Evolutionary conservation across 2,888 invertebrate species (phyloP).

Genomic region (Rhyacophila evoluta): DNA sequence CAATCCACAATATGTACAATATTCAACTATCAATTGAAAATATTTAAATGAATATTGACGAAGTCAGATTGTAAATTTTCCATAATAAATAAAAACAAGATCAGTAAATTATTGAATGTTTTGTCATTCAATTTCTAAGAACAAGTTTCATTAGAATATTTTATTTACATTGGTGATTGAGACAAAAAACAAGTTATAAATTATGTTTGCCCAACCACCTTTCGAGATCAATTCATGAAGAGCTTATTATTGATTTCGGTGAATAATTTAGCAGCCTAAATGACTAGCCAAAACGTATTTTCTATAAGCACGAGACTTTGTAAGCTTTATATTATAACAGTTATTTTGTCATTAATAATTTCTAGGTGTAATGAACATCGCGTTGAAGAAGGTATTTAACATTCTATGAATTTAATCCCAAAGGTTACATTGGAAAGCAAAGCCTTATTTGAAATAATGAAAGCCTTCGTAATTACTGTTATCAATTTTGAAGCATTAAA

Average conservation of each 20-base stretch:
- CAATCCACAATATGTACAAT: too few relatives aligned
- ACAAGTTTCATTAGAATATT: too few relatives aligned
- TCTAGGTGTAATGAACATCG: slow-evolving; percentile 10
- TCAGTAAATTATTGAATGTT: too few relatives aligned
- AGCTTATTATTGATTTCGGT: not conserved
- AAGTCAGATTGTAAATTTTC: too few relatives aligned
- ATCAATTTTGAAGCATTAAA: not conserved
- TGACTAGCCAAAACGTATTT: not conserved
- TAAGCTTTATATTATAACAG: not conserved
- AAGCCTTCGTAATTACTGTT: slow-evolving; percentile 10
- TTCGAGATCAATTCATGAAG: not conserved
- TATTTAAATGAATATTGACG: too few relatives aligned
- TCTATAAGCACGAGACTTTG: not conserved
- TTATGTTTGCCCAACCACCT: not conserved
- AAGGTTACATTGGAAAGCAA: not conserved
- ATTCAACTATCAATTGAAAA: too few relatives aligned
- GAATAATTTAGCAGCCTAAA: not conserved
- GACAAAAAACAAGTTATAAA: not conserved
- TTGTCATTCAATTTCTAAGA: too few relatives aligned
- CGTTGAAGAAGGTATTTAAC: slow-evolving; percentile 4
- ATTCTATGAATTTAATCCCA: slow-evolving; percentile 1
- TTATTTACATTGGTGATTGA: not conserved
- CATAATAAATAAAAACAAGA: too few relatives aligned
- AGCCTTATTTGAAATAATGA: not conserved
- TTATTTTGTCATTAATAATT: slow-evolving; percentile 4